Conservation (phyloP, 2,888 invertebrate genomes). For the Arrhopalites spinosus region DNA sequence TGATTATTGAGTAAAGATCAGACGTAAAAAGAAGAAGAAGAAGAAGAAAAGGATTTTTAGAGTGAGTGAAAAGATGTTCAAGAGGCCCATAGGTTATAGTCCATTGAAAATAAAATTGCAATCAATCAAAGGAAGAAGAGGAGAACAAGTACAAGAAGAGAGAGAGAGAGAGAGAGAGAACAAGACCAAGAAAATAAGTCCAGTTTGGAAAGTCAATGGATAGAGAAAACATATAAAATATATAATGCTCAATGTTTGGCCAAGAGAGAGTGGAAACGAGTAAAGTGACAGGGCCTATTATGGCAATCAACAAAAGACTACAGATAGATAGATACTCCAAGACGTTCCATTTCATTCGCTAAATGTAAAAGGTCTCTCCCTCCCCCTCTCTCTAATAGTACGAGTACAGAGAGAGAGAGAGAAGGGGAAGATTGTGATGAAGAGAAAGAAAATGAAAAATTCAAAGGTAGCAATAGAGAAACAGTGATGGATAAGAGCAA, state of each 20-base stretch:
- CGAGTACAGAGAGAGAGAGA: background rate
- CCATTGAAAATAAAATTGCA: conserved; percentile 30
- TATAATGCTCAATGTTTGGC: conserved; percentile 21
- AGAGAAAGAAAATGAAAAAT: conserved; percentile 52
- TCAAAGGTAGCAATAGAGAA: conserved; percentile 50
- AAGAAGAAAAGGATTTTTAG: background rate
- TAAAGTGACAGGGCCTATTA: conserved; percentile 48
- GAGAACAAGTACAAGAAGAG: background rate
- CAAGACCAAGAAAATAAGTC: background rate
- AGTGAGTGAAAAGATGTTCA: no score
- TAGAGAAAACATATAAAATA: conserved; percentile 14
- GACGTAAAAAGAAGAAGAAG: background rate
- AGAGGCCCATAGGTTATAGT: conserved; percentile 5
- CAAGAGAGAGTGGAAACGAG: conserved; percentile 31
- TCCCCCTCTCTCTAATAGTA: background rate
- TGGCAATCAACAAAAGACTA: conserved; percentile 40
- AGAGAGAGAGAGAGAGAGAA: background rate
- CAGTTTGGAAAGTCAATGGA: conserved; percentile 2
- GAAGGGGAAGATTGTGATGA: conserved; percentile 31
- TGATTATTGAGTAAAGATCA: conserved; percentile 12
- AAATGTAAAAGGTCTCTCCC: conserved; percentile 25
- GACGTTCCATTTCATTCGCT: conserved; percentile 43
- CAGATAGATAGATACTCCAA: conserved; percentile 42
- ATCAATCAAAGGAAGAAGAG: conserved; percentile 23
- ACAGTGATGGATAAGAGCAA: conserved; percentile 53